Evolutionary conservation across 2,113 vertebrate species (phyloP).

Genomic region (Astatotilapia flaviijosephi): DNA sequence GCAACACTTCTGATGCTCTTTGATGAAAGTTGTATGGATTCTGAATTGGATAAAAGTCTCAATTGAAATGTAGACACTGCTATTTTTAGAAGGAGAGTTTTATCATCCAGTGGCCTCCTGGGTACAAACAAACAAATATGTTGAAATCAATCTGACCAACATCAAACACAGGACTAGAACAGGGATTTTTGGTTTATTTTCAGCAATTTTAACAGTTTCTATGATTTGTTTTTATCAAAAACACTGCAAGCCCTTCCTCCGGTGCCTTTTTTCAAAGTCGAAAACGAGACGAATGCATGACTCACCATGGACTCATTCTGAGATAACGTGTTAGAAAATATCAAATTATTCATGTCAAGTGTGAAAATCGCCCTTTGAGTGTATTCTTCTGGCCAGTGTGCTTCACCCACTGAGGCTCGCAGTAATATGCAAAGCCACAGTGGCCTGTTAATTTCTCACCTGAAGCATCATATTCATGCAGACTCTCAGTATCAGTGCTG

Average conservation of each 20-base stretch:
- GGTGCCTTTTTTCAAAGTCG: not conserved
- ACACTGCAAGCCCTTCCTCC: not conserved
- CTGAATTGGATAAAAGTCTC: not conserved
- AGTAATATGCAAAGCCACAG: fast-evolving
- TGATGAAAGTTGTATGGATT: not conserved
- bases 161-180: not conserved
- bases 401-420: not conserved
- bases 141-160: not conserved
- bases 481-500: not conserved
- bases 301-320: slow-evolving; percentile 16
- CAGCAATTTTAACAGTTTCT: not conserved
- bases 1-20: not conserved
- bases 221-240: not conserved
- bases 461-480: not conserved
- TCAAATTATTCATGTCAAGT: slow-evolving; percentile 21
- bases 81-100: not conserved
- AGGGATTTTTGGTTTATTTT: not conserved
- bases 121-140: not conserved
- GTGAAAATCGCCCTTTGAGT: slow-evolving; percentile 6
- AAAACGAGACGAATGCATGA: not conserved
- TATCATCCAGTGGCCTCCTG: not conserved
- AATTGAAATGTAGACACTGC: not conserved
- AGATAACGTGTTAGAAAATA: not conserved
- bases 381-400: not conserved
- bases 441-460: not conserved